phyloP scores from a whole-genome alignment of 2,888 invertebrate species.

The Halictus quadricinctus region DNA sequence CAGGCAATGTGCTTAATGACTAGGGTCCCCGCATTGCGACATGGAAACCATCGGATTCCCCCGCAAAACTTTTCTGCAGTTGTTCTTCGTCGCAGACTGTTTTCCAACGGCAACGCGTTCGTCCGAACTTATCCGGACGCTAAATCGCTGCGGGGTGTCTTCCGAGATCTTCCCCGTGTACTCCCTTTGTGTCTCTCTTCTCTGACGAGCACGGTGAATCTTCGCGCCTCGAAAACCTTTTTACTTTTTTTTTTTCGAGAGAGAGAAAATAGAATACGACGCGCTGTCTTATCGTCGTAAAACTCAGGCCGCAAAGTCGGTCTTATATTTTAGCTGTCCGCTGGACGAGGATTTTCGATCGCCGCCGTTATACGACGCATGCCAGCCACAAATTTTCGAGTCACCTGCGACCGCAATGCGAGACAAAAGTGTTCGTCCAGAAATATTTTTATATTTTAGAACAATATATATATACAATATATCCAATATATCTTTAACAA shows the following conservation, averaged over 20 bases:
- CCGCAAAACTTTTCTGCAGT: conserved; percentile 12
- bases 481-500: too few relatives aligned
- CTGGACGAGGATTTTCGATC: neutral
- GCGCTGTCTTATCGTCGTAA: neutral
- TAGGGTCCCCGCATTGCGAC: conserved; percentile 61
- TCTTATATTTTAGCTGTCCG: neutral
- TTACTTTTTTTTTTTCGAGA: neutral
- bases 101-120: neutral
- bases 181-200: neutral
- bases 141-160: conserved; percentile 10
- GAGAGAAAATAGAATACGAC: conserved; percentile 14
- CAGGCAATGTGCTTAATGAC: conserved; percentile 36
- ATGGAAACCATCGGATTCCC: conserved; percentile 30
- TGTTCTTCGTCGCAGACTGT: neutral
- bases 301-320: neutral
- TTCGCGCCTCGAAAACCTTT: conserved; percentile 8
- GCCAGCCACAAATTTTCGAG: neutral
- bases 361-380: neutral
- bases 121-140: conserved; percentile 25
- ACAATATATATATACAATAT: too few relatives aligned
- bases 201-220: conserved; percentile 4
- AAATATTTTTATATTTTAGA: too few relatives aligned
- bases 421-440: neutral
- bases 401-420: neutral
- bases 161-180: conserved; percentile 14